Evolutionary conservation across 2,113 vertebrate species (phyloP).

Genomic region (Dasypus novemcinctus): DNA sequence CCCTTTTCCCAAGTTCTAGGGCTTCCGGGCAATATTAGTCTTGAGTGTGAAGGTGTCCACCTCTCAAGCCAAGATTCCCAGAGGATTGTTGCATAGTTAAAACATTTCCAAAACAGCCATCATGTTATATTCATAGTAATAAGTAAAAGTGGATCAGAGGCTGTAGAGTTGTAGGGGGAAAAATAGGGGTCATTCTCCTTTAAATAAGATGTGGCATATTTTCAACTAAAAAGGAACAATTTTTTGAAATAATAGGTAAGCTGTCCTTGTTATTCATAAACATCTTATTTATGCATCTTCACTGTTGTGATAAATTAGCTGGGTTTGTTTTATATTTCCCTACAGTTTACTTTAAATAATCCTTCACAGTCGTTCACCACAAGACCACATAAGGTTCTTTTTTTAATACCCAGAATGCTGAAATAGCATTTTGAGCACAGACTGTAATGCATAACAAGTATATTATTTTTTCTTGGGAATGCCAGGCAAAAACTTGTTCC

Average conservation of each 20-base stretch:
- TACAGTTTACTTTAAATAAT: constrained; percentile 89
- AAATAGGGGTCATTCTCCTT: constrained; percentile 78
- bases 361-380: constrained; percentile 86
- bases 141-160: constrained; percentile 1
- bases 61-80: constrained; percentile 37
- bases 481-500: constrained; percentile 82
- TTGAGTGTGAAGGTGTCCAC: background rate
- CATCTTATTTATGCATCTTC: constrained; percentile 87
- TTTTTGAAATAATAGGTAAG: constrained; percentile 83
- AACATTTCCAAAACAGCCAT: constrained; percentile 44
- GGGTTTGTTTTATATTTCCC: constrained; percentile 87
- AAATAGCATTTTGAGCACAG: constrained; percentile 87
- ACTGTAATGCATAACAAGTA: constrained; percentile 87
- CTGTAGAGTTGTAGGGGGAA: constrained; percentile 44
- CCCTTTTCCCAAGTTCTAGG: background rate
- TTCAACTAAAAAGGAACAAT: constrained; percentile 74
- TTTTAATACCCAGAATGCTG: constrained; percentile 88
- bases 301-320: constrained; percentile 88
- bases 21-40: background rate
- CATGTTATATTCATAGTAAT: constrained; percentile 59
- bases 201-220: constrained; percentile 79
- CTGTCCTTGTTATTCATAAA: constrained; percentile 85
- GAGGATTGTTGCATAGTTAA: constrained; percentile 57
- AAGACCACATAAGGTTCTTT: constrained; percentile 87
- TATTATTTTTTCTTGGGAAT: constrained; percentile 86